Evolutionary conservation across 2,888 invertebrate species (phyloP).

Genomic region (Bellardia bayeri): DNA sequence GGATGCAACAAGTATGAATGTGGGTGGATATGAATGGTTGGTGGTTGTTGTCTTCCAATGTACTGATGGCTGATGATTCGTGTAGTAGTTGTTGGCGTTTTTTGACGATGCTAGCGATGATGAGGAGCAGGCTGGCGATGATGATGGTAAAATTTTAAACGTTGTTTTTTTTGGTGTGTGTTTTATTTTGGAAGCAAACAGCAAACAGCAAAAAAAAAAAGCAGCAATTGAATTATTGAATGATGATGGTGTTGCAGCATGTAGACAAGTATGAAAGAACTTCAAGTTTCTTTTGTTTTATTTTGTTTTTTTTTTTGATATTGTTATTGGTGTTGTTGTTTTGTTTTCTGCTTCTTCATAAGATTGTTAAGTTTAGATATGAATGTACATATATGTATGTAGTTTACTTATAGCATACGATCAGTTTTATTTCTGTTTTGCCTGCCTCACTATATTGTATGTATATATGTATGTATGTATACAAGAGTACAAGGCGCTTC

Average conservation of each 20-base stretch:
- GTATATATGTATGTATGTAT: neutral
- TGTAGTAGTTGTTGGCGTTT: conserved; percentile 52
- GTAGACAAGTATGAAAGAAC: conserved; percentile 63
- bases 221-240: conserved; percentile 72
- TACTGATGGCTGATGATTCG: conserved; percentile 60
- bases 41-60: conserved; percentile 45
- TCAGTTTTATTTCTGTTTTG: conserved; percentile 54
- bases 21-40: conserved; percentile 77
- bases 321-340: conserved; percentile 28
- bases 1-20: conserved; percentile 74
- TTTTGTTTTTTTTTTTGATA: neutral
- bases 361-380: conserved; percentile 71
- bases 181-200: neutral
- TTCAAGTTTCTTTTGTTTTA: conserved; percentile 51
- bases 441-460: neutral
- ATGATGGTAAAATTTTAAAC: conserved; percentile 61
- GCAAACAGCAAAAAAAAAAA: neutral
- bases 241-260: conserved; percentile 70
- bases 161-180: conserved; percentile 45
- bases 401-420: conserved; percentile 29
- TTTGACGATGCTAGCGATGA: conserved; percentile 75
- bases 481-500: conserved; percentile 71
- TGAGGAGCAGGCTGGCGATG: conserved; percentile 67
- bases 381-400: conserved; percentile 31
- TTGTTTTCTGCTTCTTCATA: conserved; percentile 56